phyloP scores from a whole-genome alignment of 2,888 invertebrate species.

The Dryobota labecula region DNA sequence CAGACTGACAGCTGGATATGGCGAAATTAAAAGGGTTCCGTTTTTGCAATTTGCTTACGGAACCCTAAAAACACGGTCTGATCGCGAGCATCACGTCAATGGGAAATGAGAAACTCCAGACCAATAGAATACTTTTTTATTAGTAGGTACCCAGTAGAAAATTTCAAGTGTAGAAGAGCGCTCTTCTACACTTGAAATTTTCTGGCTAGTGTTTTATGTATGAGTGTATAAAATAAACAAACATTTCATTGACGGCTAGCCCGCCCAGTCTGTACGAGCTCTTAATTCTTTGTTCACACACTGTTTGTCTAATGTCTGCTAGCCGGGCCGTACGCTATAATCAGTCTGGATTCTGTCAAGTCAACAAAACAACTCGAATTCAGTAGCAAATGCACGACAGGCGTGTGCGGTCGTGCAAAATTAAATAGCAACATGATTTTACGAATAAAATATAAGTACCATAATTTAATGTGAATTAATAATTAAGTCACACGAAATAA shows the following conservation, averaged over 20 bases:
- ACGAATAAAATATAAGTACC: background rate
- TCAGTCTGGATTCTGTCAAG: slow-evolving; percentile 8
- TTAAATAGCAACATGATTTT: slow-evolving; percentile 20
- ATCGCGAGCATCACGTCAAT: no score
- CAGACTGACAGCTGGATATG: no score
- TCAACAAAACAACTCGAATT: slow-evolving; percentile 21
- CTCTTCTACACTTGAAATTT: no score
- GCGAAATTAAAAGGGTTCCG: background rate
- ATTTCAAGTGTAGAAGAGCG: background rate
- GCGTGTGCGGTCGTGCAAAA: slow-evolving; percentile 16
- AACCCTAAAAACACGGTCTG: background rate
- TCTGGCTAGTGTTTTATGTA: background rate
- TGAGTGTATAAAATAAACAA: background rate
- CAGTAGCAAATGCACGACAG: slow-evolving; percentile 12
- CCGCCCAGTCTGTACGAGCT: background rate
- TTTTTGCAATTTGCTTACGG: background rate
- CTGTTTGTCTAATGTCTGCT: background rate
- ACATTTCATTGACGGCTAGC: background rate
- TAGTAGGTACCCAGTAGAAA: background rate
- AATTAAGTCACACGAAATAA: background rate
- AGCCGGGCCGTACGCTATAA: background rate
- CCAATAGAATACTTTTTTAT: background rate
- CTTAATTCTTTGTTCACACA: background rate
- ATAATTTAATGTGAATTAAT: background rate
- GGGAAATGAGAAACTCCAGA: background rate